Conservation (phyloP, 64 coral and sea anemone species). For the Anthopleura sola region DNA sequence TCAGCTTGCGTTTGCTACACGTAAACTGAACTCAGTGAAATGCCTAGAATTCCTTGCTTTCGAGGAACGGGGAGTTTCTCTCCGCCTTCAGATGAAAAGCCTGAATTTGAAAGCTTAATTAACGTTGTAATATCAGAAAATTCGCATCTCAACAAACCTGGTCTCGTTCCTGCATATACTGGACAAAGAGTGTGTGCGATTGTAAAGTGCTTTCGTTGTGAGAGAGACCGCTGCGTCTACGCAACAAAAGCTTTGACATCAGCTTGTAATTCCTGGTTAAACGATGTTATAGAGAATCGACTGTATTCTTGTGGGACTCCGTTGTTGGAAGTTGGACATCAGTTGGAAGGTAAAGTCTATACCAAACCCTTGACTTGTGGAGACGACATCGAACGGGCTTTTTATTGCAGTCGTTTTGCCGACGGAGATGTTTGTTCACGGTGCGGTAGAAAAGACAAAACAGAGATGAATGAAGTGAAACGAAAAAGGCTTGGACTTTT, state of each 20-base stretch:
- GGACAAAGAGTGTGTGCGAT: neutral
- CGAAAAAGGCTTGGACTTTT: neutral
- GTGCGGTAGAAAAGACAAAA: neutral
- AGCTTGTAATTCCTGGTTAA: neutral
- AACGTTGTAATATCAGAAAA: neutral
- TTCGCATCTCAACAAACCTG: neutral
- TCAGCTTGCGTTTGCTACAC: no score
- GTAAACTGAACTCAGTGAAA: neutral
- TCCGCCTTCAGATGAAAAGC: neutral
- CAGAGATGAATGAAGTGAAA: neutral
- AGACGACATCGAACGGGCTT: neutral
- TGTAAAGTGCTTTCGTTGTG: neutral
- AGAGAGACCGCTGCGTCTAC: neutral
- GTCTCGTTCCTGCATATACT: neutral
- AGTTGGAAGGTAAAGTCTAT: neutral
- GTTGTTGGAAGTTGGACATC: neutral
- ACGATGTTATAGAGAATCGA: neutral
- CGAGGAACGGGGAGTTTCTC: neutral
- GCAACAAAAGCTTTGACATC: neutral
- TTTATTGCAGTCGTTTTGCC: neutral
- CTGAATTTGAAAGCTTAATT: neutral
- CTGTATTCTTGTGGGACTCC: neutral
- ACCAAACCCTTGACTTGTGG: neutral
- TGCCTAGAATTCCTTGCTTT: neutral
- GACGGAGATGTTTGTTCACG: neutral